phyloP scores from a whole-genome alignment of 2,888 invertebrate species.

The Callyntrura guangdongensis region DNA sequence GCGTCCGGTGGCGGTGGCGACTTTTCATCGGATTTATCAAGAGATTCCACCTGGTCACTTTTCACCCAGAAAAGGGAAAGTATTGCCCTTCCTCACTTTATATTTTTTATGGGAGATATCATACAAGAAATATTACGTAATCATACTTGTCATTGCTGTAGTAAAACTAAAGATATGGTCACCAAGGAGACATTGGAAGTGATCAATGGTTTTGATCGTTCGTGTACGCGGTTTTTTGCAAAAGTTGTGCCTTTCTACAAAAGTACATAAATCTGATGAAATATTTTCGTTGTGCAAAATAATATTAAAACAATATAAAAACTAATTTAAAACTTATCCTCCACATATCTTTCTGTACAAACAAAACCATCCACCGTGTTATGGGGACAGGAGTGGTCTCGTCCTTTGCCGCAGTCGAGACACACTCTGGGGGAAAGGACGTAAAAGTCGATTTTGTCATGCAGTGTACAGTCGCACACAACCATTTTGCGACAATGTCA shows the following conservation, averaged over 20 bases:
- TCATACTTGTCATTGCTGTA: conserved; percentile 35
- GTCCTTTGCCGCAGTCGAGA: too few relatives aligned
- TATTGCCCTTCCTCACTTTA: conserved; percentile 3
- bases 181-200: conserved; percentile 45
- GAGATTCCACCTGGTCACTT: conserved; percentile 72
- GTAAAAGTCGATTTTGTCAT: too few relatives aligned
- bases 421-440: too few relatives aligned
- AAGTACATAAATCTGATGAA: too few relatives aligned
- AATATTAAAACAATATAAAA: too few relatives aligned
- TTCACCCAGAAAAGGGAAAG: conserved; percentile 29
- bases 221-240: background rate
- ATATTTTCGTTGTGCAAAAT: too few relatives aligned
- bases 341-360: too few relatives aligned
- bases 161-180: conserved; percentile 58
- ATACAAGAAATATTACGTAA: conserved; percentile 54
- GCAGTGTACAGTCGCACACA: background rate
- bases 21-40: conserved; percentile 52
- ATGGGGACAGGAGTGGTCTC: too few relatives aligned
- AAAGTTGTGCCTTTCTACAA: background rate
- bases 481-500: background rate
- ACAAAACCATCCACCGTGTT: too few relatives aligned
- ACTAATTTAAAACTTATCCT: too few relatives aligned
- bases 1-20: background rate
- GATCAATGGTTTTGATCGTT: conserved; percentile 38
- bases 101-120: conserved; percentile 29